phyloP scores from a whole-genome alignment of 2,113 vertebrate species.

The Thryonomys swinderianus region DNA sequence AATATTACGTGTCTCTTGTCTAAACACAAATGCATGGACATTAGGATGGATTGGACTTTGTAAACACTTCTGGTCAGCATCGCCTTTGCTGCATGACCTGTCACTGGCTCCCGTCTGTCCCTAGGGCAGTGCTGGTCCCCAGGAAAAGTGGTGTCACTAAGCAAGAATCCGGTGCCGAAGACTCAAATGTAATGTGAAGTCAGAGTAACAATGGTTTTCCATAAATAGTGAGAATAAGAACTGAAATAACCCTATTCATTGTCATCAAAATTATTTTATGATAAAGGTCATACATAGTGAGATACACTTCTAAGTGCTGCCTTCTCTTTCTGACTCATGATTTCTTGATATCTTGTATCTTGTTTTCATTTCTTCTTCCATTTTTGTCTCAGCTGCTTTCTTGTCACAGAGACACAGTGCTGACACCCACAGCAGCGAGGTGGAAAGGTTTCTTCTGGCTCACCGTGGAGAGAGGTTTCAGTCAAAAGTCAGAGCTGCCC shows the following conservation, averaged over 20 bases:
- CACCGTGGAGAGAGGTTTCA: not conserved
- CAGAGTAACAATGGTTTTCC: not conserved
- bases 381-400: not conserved
- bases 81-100: not conserved
- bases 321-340: not conserved
- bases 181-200: not conserved
- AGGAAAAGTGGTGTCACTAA: not conserved
- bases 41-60: not conserved
- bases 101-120: not conserved
- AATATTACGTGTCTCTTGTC: not conserved
- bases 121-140: not conserved
- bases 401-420: not conserved
- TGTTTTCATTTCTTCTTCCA: not conserved
- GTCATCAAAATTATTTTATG: not conserved
- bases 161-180: not conserved
- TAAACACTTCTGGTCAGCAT: not conserved
- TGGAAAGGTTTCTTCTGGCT: not conserved
- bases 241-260: not conserved
- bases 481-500: not conserved
- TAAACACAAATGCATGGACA: not conserved
- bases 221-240: accelerated
- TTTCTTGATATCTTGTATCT: not conserved
- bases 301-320: not conserved
- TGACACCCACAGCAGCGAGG: not conserved
- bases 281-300: not conserved